A percentile compares a stretch with the other conserved stretches of the same genome.
phyloP scores from a whole-genome alignment of 2,888 invertebrate species.

The Colletes collaris region DNA sequence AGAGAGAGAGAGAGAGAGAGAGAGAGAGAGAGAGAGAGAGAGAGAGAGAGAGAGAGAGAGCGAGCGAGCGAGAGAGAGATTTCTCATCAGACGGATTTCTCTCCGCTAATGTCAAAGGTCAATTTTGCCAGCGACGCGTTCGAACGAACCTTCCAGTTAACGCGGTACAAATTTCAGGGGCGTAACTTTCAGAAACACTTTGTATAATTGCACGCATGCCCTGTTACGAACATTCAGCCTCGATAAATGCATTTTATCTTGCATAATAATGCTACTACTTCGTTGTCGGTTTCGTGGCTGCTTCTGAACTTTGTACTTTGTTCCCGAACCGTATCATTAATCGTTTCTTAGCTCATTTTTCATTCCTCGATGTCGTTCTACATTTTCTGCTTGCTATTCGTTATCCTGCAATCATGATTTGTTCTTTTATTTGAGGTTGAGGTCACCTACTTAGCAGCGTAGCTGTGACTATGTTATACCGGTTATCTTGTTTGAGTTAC shows the following conservation, averaged over 20 bases:
- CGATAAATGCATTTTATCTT: background rate
- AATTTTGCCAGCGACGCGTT: constrained; percentile 16
- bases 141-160: background rate
- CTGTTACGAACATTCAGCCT: background rate
- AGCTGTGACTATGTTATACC: no score
- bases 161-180: constrained; percentile 18
- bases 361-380: background rate
- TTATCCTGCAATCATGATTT: no score
- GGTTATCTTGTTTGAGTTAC: no score
- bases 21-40: no score
- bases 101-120: constrained; percentile 52
- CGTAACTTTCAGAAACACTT: no score
- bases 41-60: background rate
- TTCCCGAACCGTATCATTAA: no score
- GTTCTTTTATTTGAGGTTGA: no score
- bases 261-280: background rate
- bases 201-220: background rate
- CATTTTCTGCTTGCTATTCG: background rate
- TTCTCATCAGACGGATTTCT: constrained; percentile 3
- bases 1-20: no score
- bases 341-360: background rate
- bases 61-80: background rate
- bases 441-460: no score
- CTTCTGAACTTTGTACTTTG: constrained; percentile 1
- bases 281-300: no score